A percentile compares a stretch with the other conserved stretches of the same genome.
These are phyloP conservation scores for Mustela nigripes DNA, from an alignment of 2,113 vertebrate species.

Conservation along the genomic window DNA sequence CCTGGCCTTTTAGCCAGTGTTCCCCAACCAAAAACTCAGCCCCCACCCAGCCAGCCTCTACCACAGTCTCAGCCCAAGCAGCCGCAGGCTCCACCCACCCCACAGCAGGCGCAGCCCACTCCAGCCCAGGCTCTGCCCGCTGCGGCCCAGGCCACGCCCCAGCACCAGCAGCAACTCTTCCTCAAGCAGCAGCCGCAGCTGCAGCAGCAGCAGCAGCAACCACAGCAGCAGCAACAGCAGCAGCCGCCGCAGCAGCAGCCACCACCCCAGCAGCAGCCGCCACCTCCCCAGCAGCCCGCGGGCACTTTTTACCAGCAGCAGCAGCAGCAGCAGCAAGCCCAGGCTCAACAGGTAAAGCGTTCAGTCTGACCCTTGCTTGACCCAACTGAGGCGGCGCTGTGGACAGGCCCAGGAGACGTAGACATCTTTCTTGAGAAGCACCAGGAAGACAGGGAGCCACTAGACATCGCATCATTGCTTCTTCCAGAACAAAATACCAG, in stretches of 20 bases:
- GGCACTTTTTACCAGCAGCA: slow-evolving; percentile 78
- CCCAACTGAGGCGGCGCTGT: neutral
- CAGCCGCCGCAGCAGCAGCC: slow-evolving; percentile 77
- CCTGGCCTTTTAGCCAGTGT: slow-evolving; percentile 82
- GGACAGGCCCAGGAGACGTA: neutral
- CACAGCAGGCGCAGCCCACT: slow-evolving; percentile 82
- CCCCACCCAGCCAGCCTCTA: slow-evolving; percentile 86
- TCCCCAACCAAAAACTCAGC: slow-evolving; percentile 88
- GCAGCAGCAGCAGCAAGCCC: slow-evolving; percentile 87
- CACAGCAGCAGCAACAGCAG: slow-evolving; percentile 80
- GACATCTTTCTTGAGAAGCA: neutral
- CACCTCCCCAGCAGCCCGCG: slow-evolving; percentile 82
- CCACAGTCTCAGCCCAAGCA: slow-evolving; percentile 86
- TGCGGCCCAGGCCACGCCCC: slow-evolving; percentile 91
- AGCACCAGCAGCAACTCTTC: slow-evolving; percentile 94
- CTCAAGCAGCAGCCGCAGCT: slow-evolving; percentile 91
- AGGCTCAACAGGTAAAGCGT: slow-evolving; percentile 91
- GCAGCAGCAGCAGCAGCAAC: slow-evolving; percentile 83
- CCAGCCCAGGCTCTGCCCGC: slow-evolving; percentile 83
- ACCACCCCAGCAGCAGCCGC: slow-evolving; percentile 78
- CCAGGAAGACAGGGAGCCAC: neutral
- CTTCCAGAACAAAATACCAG: neutral
- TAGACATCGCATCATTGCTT: neutral
- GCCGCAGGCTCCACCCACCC: neutral
- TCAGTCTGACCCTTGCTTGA: neutral